Evolutionary conservation across 2,797 vertebrate genomes (phyloP).

Genomic region (Pseudochirops corinnae): DNA sequence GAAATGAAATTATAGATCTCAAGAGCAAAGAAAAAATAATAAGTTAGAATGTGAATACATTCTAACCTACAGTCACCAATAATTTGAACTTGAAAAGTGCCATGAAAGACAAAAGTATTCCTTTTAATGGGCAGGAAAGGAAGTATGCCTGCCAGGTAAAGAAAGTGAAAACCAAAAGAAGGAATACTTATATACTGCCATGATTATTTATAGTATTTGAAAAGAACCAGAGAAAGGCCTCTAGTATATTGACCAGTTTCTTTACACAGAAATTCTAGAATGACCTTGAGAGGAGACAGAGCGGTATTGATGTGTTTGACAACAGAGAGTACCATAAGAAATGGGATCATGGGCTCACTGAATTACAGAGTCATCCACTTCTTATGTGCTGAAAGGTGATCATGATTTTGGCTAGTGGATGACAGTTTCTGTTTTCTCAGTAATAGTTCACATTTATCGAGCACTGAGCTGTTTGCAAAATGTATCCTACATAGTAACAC

Average conservation of each 20-base stretch:
- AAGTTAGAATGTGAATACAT: not conserved
- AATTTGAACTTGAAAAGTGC: not conserved
- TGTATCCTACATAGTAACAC: not conserved
- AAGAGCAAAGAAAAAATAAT: not conserved
- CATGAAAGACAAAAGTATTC: not conserved
- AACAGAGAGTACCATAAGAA: not conserved
- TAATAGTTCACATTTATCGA: not conserved
- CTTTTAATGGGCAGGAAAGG: not conserved
- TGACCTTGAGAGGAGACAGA: not conserved
- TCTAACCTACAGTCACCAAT: not conserved
- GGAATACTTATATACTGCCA: not conserved
- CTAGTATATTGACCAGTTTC: not conserved
- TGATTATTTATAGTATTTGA: not conserved
- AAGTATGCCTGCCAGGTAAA: not conserved
- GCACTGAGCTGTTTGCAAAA: not conserved
- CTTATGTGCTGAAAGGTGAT: not conserved
- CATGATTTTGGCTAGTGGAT: not conserved
- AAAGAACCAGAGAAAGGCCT: not conserved
- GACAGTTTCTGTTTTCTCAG: not conserved
- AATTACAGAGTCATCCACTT: not conserved
- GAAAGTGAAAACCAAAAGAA: not conserved
- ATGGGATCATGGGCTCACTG: not conserved
- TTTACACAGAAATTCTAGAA: not conserved
- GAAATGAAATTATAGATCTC: not conserved
- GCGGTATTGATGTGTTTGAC: not conserved